These are phyloP conservation scores for Hylaeus anthracinus DNA, from an alignment of 1,140 invertebrate genomes.

Conservation along the genomic window DNA sequence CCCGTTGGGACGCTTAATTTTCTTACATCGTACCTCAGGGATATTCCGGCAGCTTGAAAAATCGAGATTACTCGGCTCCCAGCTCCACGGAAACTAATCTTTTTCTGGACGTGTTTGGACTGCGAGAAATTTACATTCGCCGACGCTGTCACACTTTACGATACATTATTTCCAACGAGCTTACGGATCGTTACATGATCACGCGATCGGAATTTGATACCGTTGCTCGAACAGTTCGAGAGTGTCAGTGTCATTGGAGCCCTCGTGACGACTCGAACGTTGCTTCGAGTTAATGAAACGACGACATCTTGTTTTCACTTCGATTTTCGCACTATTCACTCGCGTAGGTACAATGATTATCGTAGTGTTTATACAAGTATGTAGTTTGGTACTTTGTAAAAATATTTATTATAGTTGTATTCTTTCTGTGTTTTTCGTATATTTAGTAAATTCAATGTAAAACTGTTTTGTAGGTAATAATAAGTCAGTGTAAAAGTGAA, in stretches of 20 bases:
- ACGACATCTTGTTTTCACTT: not conserved
- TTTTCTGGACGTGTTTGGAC: not conserved
- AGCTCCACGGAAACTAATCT: not conserved
- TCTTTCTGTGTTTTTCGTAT: no score
- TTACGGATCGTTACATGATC: not conserved
- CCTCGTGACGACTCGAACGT: not conserved
- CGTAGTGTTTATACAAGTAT: no score
- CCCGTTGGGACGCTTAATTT: constrained; percentile 39
- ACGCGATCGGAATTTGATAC: constrained; percentile 1
- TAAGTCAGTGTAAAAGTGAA: no score
- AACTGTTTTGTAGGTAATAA: no score
- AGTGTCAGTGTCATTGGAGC: not conserved
- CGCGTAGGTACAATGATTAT: no score
- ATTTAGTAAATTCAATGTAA: no score
- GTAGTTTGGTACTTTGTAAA: no score
- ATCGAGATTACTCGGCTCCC: constrained; percentile 21
- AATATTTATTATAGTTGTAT: no score
- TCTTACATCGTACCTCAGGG: constrained; percentile 21
- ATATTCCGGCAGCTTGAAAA: constrained; percentile 5
- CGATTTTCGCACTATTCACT: no score
- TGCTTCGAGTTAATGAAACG: not conserved
- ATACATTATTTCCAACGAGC: not conserved
- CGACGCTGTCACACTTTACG: not conserved
- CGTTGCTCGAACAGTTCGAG: not conserved
- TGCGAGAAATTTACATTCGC: not conserved